These are phyloP conservation scores for Clostera curtula DNA, from an alignment of 2,888 invertebrate genomes.

Conservation along the genomic window DNA sequence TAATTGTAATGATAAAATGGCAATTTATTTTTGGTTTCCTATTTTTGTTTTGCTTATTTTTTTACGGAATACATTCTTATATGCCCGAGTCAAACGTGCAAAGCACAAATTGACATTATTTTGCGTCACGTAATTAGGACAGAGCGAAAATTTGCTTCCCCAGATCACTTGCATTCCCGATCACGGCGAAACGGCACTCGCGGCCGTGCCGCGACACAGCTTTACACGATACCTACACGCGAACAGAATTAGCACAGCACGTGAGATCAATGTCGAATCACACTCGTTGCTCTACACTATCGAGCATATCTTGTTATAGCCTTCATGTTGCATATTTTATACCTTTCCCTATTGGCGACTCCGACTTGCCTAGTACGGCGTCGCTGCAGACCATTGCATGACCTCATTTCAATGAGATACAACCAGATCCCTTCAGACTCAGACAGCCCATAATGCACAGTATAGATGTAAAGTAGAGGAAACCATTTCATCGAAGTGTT, in stretches of 20 bases:
- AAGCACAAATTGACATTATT: too few relatives aligned
- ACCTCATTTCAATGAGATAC: conserved; percentile 51
- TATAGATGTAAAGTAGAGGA: conserved; percentile 48
- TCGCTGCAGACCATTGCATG: conserved; percentile 68
- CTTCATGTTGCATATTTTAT: conserved; percentile 73
- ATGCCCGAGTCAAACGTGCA: too few relatives aligned
- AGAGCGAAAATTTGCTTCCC: conserved; percentile 61
- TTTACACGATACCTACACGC: conserved; percentile 70
- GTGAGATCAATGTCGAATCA: conserved; percentile 41
- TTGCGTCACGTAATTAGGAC: too few relatives aligned
- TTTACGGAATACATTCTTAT: too few relatives aligned
- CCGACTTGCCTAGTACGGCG: conserved; percentile 55
- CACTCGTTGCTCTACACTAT: conserved; percentile 58
- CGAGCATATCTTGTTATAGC: conserved; percentile 60
- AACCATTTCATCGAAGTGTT: conserved; percentile 37
- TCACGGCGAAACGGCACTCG: conserved; percentile 61
- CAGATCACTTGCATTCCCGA: conserved; percentile 71
- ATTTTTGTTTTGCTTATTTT: too few relatives aligned
- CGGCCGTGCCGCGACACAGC: conserved; percentile 57
- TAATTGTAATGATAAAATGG: too few relatives aligned
- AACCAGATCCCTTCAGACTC: conserved; percentile 43
- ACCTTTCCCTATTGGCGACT: conserved; percentile 73
- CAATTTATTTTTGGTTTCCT: too few relatives aligned
- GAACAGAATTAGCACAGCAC: conserved; percentile 66
- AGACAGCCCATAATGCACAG: conserved; percentile 55